Percentiles rank a stretch among this genome's conserved stretches.
phyloP scores from a whole-genome alignment of 2,888 invertebrate species.

The Eilema griseolum region DNA sequence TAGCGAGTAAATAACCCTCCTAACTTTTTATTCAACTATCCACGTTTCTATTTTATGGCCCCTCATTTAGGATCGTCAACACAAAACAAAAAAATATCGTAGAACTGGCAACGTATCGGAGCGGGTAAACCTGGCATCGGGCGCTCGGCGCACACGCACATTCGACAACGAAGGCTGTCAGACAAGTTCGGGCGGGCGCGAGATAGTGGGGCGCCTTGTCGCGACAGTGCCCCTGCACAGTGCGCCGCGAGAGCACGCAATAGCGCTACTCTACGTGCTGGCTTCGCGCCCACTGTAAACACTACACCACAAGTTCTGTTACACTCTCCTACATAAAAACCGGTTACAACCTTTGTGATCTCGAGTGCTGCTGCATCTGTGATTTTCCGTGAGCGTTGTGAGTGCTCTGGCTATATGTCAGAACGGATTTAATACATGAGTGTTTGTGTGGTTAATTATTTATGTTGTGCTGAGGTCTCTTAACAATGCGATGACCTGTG shows the following conservation, averaged over 20 bases:
- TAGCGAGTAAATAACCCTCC: constrained; percentile 44
- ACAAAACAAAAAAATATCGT: constrained; percentile 75
- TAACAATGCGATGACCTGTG: constrained; percentile 63
- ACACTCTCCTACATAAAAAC: constrained; percentile 75
- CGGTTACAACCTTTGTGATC: constrained; percentile 77
- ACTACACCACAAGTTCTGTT: constrained; percentile 65
- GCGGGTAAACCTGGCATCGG: constrained; percentile 76
- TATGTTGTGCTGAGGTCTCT: constrained; percentile 54
- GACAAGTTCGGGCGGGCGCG: constrained; percentile 70
- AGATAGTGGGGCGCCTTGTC: constrained; percentile 69
- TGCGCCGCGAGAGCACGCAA: constrained; percentile 70
- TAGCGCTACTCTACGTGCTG: constrained; percentile 52
- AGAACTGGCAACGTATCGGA: constrained; percentile 77
- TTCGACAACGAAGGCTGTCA: constrained; percentile 71
- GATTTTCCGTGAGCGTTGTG: constrained; percentile 62
- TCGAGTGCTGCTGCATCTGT: constrained; percentile 70
- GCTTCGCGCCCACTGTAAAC: constrained; percentile 59
- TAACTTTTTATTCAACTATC: constrained; percentile 62
- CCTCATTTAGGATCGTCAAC: constrained; percentile 81
- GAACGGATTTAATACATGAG: constrained; percentile 55
- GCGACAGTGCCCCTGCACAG: constrained; percentile 77
- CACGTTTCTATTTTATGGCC: constrained; percentile 80
- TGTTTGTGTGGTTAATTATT: constrained; percentile 58
- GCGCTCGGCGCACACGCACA: constrained; percentile 76
- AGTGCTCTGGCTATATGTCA: constrained; percentile 59